These are phyloP conservation scores for Pteruthius melanotis DNA, from an alignment of 2,113 vertebrate genomes.

Conservation along the genomic window DNA sequence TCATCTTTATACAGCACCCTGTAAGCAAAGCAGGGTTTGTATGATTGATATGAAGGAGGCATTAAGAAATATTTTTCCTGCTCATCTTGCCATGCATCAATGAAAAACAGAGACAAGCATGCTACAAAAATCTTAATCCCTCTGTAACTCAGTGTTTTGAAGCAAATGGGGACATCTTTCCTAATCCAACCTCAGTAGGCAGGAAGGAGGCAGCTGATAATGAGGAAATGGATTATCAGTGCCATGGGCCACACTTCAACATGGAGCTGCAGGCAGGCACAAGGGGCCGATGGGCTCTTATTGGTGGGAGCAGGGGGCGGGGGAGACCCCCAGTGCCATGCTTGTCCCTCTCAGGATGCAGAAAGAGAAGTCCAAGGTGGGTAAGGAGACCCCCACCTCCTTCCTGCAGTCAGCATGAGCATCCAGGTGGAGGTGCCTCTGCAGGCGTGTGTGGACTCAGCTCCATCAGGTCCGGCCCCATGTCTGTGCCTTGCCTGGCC, in stretches of 20 bases:
- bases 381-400: not conserved
- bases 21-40: not conserved
- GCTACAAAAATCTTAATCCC: not conserved
- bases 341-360: not conserved
- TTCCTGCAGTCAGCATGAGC: not conserved
- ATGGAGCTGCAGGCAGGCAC: not conserved
- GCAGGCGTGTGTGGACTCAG: not conserved
- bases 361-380: not conserved
- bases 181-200: not conserved
- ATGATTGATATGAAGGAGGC: not conserved
- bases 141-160: not conserved
- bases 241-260: not conserved
- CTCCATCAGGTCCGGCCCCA: not conserved
- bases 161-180: not conserved
- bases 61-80: not conserved
- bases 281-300: fast-evolving
- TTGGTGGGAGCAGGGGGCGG: not conserved
- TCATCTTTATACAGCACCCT: not conserved
- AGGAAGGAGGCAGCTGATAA: not conserved
- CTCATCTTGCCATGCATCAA: not conserved
- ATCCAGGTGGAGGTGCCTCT: not conserved
- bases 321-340: not conserved
- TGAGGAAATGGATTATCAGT: not conserved
- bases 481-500: not conserved
- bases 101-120: not conserved